Conservation (phyloP, 53 echinoderm and acorn worm species). For the Echinometra lucunter region DNA sequence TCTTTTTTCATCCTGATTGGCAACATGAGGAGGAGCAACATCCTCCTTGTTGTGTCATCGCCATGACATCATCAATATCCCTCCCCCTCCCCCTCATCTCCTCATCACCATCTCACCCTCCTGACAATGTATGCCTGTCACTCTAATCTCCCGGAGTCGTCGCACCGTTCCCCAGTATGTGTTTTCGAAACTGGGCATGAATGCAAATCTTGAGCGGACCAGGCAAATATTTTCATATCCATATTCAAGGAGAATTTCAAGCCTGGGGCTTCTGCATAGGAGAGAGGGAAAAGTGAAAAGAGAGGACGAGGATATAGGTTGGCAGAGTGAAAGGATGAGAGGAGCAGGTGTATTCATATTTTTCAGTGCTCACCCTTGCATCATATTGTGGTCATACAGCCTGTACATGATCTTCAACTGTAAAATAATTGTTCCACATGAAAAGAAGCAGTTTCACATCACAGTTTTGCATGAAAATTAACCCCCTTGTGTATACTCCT, state of each 20-base stretch:
- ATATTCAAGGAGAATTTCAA: constrained; percentile 28
- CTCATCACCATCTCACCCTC: constrained; percentile 11
- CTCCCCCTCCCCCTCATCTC: neutral
- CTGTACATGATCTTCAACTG: neutral
- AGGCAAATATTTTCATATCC: constrained; percentile 55
- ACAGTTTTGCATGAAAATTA: neutral
- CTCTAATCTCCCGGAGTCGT: constrained; percentile 11
- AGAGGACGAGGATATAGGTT: neutral
- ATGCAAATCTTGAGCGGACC: constrained; percentile 32
- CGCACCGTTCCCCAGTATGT: constrained; percentile 5
- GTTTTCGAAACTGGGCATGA: constrained; percentile 44
- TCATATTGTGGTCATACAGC: neutral
- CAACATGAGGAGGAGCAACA: constrained; percentile 1
- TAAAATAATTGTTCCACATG: neutral
- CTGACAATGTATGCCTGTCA: neutral
- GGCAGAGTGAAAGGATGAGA: neutral
- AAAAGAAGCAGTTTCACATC: neutral
- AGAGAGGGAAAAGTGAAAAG: no score
- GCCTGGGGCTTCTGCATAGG: neutral
- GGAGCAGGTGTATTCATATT: neutral
- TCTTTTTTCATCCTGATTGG: constrained; percentile 1
- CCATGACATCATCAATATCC: neutral
- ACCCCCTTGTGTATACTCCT: neutral
- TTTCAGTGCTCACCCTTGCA: neutral
- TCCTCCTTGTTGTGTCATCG: neutral